Conservation (phyloP, 2,888 invertebrate genomes). For the Euspilapteryx auroguttella region DNA sequence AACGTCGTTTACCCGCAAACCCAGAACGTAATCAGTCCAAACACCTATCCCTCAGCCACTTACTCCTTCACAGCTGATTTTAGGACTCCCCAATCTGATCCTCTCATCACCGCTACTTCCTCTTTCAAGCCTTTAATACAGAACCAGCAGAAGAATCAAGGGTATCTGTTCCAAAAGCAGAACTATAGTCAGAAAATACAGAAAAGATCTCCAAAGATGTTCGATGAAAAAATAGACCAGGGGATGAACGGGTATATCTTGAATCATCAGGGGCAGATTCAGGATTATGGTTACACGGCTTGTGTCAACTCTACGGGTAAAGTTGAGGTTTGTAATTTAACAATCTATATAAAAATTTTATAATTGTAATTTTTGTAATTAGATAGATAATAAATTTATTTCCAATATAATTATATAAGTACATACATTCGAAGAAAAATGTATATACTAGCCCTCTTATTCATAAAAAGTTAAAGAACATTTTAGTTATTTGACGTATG, state of each 20-base stretch:
- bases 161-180: conserved; percentile 50
- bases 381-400: too few species aligned
- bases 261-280: conserved; percentile 40
- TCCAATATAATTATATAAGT: too few species aligned
- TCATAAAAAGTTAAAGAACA: too few species aligned
- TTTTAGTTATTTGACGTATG: too few species aligned
- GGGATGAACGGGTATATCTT: conserved; percentile 30
- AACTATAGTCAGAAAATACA: conserved; percentile 22
- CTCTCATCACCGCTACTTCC: conserved; percentile 52
- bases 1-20: conserved; percentile 68
- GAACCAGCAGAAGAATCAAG: conserved; percentile 37
- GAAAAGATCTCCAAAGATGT: conserved; percentile 42
- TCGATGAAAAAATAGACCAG: conserved; percentile 33
- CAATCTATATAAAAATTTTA: too few species aligned
- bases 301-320: conserved; percentile 37
- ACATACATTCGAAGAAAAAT: too few species aligned
- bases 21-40: conserved; percentile 66
- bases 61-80: conserved; percentile 86
- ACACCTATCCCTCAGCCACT: conserved; percentile 70
- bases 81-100: conserved; percentile 65
- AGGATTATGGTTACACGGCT: conserved; percentile 37
- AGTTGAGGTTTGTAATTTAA: conserved; percentile 31
- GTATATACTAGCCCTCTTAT: too few species aligned
- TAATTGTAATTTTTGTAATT: not conserved
- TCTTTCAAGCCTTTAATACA: conserved; percentile 61